These are phyloP conservation scores for Drosophila robusta DNA, from an alignment of 2,888 invertebrate species.

Conservation along the genomic window DNA sequence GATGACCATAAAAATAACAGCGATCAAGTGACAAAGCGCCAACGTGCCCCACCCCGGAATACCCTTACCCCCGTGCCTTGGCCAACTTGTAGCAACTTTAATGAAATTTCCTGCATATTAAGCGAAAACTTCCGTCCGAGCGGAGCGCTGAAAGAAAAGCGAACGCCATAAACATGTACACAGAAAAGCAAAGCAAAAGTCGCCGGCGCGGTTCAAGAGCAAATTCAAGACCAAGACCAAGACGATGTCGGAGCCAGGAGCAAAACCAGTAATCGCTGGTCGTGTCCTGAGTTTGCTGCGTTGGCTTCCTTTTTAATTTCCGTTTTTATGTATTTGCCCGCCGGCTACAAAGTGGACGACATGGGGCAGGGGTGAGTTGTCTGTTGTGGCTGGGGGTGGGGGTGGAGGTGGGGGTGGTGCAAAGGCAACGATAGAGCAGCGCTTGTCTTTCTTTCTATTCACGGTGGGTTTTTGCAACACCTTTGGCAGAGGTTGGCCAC, in stretches of 20 bases:
- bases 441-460: constrained; percentile 40
- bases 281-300: constrained; percentile 56
- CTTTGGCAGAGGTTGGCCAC: constrained; percentile 24
- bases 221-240: constrained; percentile 12
- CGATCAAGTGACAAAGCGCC: constrained; percentile 31
- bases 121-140: constrained; percentile 61
- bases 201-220: constrained; percentile 7
- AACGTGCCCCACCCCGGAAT: background rate
- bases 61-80: background rate
- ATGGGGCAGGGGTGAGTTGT: background rate
- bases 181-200: constrained; percentile 21
- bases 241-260: constrained; percentile 4
- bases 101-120: constrained; percentile 76
- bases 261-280: constrained; percentile 30
- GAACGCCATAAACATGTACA: background rate
- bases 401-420: background rate
- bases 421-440: background rate
- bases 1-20: constrained; percentile 36
- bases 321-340: constrained; percentile 66
- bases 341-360: background rate
- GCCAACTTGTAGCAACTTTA: constrained; percentile 61
- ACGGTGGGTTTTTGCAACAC: constrained; percentile 38
- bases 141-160: constrained; percentile 5
- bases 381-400: background rate
- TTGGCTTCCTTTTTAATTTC: constrained; percentile 77